A percentile compares a stretch with the other conserved stretches of the same genome.
Evolutionary conservation across 2,888 invertebrate species (phyloP).

Genomic region (Drosophila monieri): DNA sequence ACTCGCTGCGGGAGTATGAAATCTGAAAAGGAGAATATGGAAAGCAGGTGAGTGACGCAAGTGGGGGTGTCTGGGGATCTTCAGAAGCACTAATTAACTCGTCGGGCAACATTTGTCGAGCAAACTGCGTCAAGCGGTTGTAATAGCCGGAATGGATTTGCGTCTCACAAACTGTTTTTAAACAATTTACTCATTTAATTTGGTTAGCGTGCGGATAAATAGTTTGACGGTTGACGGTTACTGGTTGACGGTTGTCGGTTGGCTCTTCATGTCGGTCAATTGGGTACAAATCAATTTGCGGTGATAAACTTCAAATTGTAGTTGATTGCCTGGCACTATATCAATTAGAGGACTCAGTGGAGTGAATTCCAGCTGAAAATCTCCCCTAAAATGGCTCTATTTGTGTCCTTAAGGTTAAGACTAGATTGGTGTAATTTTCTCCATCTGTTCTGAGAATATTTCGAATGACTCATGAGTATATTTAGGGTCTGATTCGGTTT

Average conservation of each 20-base stretch:
- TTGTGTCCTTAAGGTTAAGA: too few species aligned
- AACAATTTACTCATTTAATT: constrained; percentile 41
- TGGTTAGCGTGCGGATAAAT: constrained; percentile 65
- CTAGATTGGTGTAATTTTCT: neutral
- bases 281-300: constrained; percentile 63
- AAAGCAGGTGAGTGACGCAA: constrained; percentile 3
- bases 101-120: constrained; percentile 9
- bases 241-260: constrained; percentile 13
- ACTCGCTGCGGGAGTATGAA: constrained; percentile 86
- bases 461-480: neutral
- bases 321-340: constrained; percentile 54
- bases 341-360: constrained; percentile 29
- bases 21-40: constrained; percentile 57
- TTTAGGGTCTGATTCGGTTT: neutral
- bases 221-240: constrained; percentile 12
- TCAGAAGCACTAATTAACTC: constrained; percentile 16
- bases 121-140: constrained; percentile 25
- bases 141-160: constrained; percentile 13
- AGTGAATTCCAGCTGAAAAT: constrained; percentile 1
- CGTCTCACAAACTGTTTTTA: constrained; percentile 19
- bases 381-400: neutral
- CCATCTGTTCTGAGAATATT: too few species aligned
- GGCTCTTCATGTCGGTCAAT: constrained; percentile 54
- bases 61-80: constrained; percentile 4
- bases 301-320: constrained; percentile 59